Base-by-base conservation (phyloP, 92 coral and sea anemone species). In the Galaxea fascicularis region DNA sequence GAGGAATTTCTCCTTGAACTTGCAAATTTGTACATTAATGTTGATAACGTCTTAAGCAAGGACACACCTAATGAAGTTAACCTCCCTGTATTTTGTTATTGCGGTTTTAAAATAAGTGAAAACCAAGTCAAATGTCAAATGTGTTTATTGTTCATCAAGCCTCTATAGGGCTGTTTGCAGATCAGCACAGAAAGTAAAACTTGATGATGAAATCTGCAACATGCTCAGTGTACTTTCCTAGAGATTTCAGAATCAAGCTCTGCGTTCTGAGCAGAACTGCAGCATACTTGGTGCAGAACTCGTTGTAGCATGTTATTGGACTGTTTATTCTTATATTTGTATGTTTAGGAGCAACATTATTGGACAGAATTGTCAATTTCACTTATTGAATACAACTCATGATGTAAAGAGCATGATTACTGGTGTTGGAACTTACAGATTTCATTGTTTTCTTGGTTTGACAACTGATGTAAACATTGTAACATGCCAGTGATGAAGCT, bases 21-120 rank as follows among this genome's bases (percentile, higher is more conserved):
- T 8, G 92, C 90, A 72, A 74, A 77, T 70, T 58, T 91, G 86
- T 91, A 91, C 82, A 85, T 82, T 77, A 60, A 83, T 53, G 65
- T 82, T 54, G 76, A 82, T 59, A 35, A 70, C 44, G 28, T 39
- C 76, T 71, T 44, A 41, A 41, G 76, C 76, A 71, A 71, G 26
- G 88, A 83, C 79, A 17, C 47, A 46, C 85, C 92, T 28, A 85
- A 71, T 28, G 80, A 88, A 31, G 78, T 65, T 63, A 53, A 21
- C 65, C 59, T 67, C 45, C 78, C 63, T 53, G 86, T 44, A 35
- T 73, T 71, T n/a, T n/a, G n/a, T 74, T 87, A 80, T 73, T 86
- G 90, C 80, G 91, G 91, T 28, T 81, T 87, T 87, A 62, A 30
- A 53, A 67, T 28, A 73, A 80, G 78, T 79, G 53, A 60, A 31